Conservation (phyloP, 2,888 invertebrate species). For the Autographa pulchrina region DNA sequence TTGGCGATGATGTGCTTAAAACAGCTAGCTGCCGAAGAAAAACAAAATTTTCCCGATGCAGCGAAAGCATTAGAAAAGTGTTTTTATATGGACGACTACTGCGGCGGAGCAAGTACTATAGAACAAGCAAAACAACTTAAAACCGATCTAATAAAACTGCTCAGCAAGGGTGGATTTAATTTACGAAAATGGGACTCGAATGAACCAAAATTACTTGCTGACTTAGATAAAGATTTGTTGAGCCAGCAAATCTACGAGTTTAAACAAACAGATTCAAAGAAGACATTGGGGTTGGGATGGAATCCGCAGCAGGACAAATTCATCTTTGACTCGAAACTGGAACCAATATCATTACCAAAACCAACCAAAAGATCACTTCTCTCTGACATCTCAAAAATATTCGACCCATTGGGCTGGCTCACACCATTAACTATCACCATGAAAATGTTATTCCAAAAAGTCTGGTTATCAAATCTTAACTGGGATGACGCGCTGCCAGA, state of each 20-base stretch:
- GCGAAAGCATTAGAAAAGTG: not conserved
- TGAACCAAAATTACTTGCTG: not conserved
- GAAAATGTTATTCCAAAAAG: slow-evolving; percentile 40
- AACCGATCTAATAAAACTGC: not conserved
- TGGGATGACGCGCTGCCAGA: slow-evolving; percentile 31
- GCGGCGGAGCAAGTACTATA: not conserved
- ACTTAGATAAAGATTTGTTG: not conserved
- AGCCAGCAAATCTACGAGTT: not conserved
- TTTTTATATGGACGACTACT: not conserved
- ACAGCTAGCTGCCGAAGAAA: no score
- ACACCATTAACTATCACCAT: slow-evolving; percentile 32
- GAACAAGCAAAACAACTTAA: not conserved
- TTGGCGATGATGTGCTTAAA: not conserved
- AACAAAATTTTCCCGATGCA: not conserved
- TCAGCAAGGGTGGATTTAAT: not conserved
- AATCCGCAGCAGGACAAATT: slow-evolving; percentile 23
- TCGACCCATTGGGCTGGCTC: slow-evolving; percentile 45
- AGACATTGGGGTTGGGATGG: not conserved
- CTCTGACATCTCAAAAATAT: slow-evolving; percentile 40
- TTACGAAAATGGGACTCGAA: not conserved
- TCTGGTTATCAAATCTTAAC: slow-evolving; percentile 14
- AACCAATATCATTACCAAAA: not conserved
- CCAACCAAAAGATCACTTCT: slow-evolving; percentile 37
- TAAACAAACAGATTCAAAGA: not conserved
- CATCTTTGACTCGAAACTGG: slow-evolving; percentile 17